Conservation (phyloP, 1,140 invertebrate genomes). For the Drosophila melanogaster region Release_6_plus_ISO1_MT NC_004354.4:16916501-16917000, state of each 20-base stretch:
- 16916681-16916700: slow-evolving; percentile 20
- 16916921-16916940: not conserved
- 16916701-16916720: not conserved
- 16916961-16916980: slow-evolving; percentile 14
- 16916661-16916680: slow-evolving; percentile 23
- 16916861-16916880: not conserved
- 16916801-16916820: not conserved
- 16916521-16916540: not conserved
- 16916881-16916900: not conserved
- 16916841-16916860: too few species aligned
- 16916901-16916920: not conserved
- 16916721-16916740: slow-evolving; percentile 4
- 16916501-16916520: slow-evolving; percentile 17
- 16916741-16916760: slow-evolving; percentile 7
- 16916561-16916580: slow-evolving; percentile 13
- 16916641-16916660: slow-evolving; percentile 27
- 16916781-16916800: not conserved
- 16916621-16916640: slow-evolving; percentile 27
- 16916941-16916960: not conserved
- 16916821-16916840: too few species aligned
- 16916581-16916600: slow-evolving; percentile 18
- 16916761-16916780: not conserved
- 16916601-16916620: slow-evolving; percentile 17
- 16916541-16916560: slow-evolving; percentile 28
- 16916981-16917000: not conserved